These are phyloP conservation scores for Falco peregrinus DNA, from an alignment of 2,797 vertebrate species.

Conservation along the genomic window DNA sequence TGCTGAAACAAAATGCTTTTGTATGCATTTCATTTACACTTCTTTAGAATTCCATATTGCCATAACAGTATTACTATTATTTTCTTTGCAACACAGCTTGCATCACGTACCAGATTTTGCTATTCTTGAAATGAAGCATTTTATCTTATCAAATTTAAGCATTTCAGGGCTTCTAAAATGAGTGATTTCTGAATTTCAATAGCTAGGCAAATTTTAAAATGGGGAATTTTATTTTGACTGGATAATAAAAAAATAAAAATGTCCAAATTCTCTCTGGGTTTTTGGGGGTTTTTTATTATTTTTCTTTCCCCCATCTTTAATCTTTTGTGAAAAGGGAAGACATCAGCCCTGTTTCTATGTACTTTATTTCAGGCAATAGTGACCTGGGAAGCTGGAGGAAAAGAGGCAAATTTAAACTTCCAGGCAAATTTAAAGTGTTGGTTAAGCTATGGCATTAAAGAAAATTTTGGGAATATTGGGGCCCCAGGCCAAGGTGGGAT, in stretches of 20 bases:
- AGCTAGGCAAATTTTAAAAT: neutral
- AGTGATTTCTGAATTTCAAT: neutral
- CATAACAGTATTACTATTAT: neutral
- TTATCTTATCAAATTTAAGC: neutral
- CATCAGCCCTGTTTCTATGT: accelerated
- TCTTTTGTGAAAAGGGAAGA: neutral
- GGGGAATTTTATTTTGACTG: neutral
- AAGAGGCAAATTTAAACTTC: neutral
- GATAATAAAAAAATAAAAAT: neutral
- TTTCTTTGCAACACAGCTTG: neutral
- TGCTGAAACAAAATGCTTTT: neutral
- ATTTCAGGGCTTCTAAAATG: neutral
- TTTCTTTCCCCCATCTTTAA: neutral
- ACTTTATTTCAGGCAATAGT: accelerated
- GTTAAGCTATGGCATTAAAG: neutral
- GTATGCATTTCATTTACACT: neutral
- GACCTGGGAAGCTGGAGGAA: neutral
- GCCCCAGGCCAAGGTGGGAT: accelerated
- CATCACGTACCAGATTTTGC: neutral
- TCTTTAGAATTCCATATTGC: neutral
- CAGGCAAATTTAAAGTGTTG: neutral
- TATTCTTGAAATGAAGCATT: neutral
- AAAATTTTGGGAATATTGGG: neutral
- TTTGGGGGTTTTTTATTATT: too few species aligned
- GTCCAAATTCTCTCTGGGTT: neutral